phyloP scores from a whole-genome alignment of 2,797 vertebrate species.

The Enteromius afrohamiltoni region DNA sequence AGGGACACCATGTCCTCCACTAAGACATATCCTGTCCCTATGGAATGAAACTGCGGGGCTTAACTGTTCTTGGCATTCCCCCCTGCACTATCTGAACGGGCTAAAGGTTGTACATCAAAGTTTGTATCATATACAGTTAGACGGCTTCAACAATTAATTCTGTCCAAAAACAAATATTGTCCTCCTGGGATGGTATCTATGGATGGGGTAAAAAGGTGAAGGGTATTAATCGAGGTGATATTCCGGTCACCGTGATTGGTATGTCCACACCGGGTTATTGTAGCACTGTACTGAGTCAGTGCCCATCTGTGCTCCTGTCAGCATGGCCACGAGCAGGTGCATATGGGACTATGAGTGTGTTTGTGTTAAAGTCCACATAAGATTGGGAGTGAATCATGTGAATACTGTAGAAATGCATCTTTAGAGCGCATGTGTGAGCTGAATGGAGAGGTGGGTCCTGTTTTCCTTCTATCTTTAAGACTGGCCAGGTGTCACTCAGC shows the following conservation, averaged over 20 bases:
- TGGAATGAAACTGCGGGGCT: conserved; percentile 13
- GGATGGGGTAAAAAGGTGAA: conserved; percentile 25
- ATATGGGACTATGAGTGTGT: conserved; percentile 28
- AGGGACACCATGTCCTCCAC: conserved; percentile 33
- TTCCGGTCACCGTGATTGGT: conserved; percentile 44
- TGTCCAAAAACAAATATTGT: conserved; percentile 3
- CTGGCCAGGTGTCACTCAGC: conserved; percentile 81
- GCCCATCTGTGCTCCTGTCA: conserved; percentile 62
- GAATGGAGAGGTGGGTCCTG: conserved; percentile 28
- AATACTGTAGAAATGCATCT: conserved; percentile 14
- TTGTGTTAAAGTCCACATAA: conserved; percentile 8
- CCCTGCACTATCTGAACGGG: background rate
- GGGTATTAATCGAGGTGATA: conserved; percentile 51
- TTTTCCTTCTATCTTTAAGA: conserved; percentile 71
- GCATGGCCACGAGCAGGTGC: conserved; percentile 40
- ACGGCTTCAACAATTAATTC: background rate
- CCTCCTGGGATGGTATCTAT: conserved; percentile 2
- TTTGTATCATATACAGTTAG: background rate
- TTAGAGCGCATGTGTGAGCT: conserved; percentile 19
- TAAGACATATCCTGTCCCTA: conserved; percentile 21
- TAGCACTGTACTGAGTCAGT: conserved; percentile 36
- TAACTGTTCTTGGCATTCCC: conserved; percentile 35
- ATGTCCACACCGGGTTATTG: conserved; percentile 36
- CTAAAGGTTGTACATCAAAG: conserved; percentile 19
- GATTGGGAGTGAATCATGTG: conserved; percentile 27